Base-by-base conservation (phyloP, 2,797 vertebrate species). In the Muscicapa comitata region DNA sequence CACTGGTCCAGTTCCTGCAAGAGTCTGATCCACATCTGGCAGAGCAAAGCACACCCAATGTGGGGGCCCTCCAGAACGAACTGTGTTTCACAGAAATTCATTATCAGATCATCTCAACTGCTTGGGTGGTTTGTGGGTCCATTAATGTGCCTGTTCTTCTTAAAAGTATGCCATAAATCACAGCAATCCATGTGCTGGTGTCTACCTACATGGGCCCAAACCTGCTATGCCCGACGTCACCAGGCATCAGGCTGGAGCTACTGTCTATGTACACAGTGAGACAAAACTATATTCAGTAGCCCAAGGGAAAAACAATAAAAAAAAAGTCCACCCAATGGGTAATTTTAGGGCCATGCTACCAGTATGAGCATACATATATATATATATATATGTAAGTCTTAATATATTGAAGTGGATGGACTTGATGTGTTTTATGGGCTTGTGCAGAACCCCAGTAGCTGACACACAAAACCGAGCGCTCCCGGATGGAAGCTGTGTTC, bases 51-150 rank as follows among this genome's bases (percentile, higher is more conserved):
- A 1, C 50, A 11, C 31, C 55, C 80, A 38, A 71, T 63, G 42
- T 45, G 29, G 14, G 48, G 13, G 8, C 24, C 45, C 93, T 88
- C 31, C 92, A 79, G 83, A 48, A 77, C 37, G 17, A 95, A 76
- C 77, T 43, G 61, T 24, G 88, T 92, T 95, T 88, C 95, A 82
- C 40, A 71, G 94, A 96, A 97, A 97, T 96, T 94, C 96, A 93
- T 78, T 93, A 77, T 42, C 79, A 71, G 89, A 62, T 37, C 71
- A 73, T 17, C 71, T 74, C 71, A 62, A 38, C 63, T 0, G 0
- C 95, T 84, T 45, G 21, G 91, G 86, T 42, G 47, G 87, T 77
- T 89, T 86, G 50, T 80, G 93, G 86, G 93, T 75, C 91, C 91
- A 62, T 90, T 96, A 92, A 97, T 24, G 92, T 68, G 88, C 87